Conservation (phyloP, 2,113 vertebrate species). For the Erpornis zantholeuca region DNA sequence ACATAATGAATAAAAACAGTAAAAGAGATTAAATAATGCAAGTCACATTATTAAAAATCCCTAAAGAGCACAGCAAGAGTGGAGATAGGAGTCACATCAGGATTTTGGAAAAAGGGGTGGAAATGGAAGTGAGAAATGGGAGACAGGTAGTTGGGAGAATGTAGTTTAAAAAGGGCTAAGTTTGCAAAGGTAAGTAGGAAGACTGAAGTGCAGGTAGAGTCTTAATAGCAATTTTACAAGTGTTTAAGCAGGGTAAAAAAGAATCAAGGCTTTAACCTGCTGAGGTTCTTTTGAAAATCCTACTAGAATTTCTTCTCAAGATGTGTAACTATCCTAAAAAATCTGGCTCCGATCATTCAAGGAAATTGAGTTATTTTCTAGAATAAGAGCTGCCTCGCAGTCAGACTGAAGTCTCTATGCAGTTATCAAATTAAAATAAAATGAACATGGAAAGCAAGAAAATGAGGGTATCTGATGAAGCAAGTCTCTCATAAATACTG, state of each 20-base stretch:
- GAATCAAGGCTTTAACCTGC: neutral
- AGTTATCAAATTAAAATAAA: constrained; percentile 36
- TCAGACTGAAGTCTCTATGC: neutral
- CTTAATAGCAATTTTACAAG: neutral
- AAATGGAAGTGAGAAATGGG: neutral
- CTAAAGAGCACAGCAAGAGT: neutral
- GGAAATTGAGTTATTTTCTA: constrained; percentile 18
- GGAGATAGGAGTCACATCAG: neutral
- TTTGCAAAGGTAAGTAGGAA: neutral
- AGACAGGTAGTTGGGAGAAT: neutral
- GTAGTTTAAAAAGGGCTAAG: neutral
- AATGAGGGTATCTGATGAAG: constrained; percentile 5
- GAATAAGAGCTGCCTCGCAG: neutral
- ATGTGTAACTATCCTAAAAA: constrained; percentile 2
- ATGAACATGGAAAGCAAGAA: neutral
- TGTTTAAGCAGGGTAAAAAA: constrained; percentile 11
- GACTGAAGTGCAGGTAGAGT: neutral
- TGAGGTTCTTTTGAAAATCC: neutral
- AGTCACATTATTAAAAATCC: neutral
- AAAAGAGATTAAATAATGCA: neutral
- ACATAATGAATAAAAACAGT: neutral
- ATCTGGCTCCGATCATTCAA: neutral
- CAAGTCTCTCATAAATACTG: neutral
- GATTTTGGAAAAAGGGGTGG: neutral
- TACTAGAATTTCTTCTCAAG: neutral